These are phyloP conservation scores for Lytechinus variegatus DNA, from an alignment of 35 echinoderm and acorn worm species.

Conservation along the genomic window DNA sequence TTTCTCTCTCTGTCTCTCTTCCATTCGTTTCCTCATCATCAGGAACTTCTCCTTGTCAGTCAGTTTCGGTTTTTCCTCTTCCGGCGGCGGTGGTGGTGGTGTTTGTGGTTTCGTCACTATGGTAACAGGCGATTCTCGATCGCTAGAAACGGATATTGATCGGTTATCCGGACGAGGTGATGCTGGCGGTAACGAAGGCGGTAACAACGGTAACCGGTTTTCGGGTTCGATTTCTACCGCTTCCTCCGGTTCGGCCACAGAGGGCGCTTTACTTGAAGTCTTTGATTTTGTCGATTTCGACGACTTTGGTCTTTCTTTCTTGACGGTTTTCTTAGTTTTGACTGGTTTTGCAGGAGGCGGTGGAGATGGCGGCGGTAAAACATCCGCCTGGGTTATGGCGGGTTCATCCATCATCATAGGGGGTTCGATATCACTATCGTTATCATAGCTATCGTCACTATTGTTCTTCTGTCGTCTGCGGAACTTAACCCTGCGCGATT, in stretches of 20 bases:
- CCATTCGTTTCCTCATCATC: slow-evolving; percentile 51
- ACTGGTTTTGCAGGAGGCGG: neutral
- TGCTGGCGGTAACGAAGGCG: neutral
- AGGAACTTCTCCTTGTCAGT: slow-evolving; percentile 63
- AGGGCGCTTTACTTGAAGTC: neutral
- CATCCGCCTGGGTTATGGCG: neutral
- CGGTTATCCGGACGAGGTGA: neutral
- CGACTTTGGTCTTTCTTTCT: neutral
- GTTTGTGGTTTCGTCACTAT: neutral
- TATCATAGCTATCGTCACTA: neutral
- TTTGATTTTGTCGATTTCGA: neutral
- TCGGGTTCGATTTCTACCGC: neutral
- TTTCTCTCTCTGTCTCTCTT: slow-evolving; percentile 40
- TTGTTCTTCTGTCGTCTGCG: slow-evolving; percentile 8
- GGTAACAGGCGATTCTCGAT: neutral
- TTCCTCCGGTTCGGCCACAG: neutral
- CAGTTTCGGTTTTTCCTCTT: slow-evolving; percentile 5
- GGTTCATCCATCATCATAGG: neutral
- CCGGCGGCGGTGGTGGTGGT: neutral
- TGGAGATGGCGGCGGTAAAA: neutral
- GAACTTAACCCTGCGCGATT: neutral
- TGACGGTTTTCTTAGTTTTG: neutral
- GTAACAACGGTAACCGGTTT: neutral
- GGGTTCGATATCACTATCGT: neutral
- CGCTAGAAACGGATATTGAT: neutral